phyloP scores from a whole-genome alignment of 2,797 vertebrate genomes.

The Pterois miles region DNA sequence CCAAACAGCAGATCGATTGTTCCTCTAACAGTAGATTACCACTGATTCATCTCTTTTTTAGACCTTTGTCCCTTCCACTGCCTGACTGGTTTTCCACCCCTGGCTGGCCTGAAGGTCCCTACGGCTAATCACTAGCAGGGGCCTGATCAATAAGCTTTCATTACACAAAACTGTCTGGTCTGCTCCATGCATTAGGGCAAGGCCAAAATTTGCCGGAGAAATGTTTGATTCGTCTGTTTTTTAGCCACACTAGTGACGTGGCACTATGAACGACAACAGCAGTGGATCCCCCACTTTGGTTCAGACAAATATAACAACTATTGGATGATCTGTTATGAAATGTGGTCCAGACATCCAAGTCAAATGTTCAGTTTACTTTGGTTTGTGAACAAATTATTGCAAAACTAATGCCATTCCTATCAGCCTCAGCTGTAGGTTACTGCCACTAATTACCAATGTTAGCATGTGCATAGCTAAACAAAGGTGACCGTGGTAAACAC shows the following conservation, averaged over 20 bases:
- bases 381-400: neutral
- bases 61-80: constrained; percentile 71
- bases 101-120: constrained; percentile 69
- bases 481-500: neutral
- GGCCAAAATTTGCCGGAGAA: constrained; percentile 15
- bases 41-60: constrained; percentile 78
- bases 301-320: neutral
- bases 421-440: neutral
- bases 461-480: neutral
- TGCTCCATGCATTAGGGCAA: constrained; percentile 56
- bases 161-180: constrained; percentile 74
- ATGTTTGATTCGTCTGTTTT: constrained; percentile 23
- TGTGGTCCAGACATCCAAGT: neutral
- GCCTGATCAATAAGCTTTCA: constrained; percentile 75
- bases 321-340: neutral
- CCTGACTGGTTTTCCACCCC: constrained; percentile 76
- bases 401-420: neutral
- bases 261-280: neutral
- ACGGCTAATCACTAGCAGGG: constrained; percentile 70
- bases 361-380: neutral
- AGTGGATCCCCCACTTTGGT: neutral
- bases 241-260: neutral
- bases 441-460: neutral
- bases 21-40: constrained; percentile 78
- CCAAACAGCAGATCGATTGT: constrained; percentile 82